Evolutionary conservation across 2,797 vertebrate species (phyloP).

Genomic region (Acrossocheilus fasciatus): DNA sequence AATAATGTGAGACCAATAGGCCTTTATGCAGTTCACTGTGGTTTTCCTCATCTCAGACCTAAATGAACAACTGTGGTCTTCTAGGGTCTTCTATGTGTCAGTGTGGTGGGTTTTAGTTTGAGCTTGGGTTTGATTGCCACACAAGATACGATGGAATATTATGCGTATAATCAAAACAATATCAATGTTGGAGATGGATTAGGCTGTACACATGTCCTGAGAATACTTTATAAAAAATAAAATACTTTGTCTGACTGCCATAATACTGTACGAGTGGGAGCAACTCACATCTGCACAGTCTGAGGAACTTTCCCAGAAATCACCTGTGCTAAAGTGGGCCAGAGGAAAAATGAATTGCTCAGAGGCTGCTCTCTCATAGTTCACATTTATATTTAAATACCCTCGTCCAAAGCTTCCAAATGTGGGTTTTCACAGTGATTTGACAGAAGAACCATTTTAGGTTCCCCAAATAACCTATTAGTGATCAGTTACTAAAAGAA

Average conservation of each 20-base stretch:
- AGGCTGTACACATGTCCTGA: background rate
- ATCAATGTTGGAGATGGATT: background rate
- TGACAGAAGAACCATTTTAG: background rate
- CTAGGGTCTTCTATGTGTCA: background rate
- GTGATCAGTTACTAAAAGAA: too few species aligned
- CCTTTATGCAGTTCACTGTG: background rate
- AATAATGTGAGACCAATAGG: background rate
- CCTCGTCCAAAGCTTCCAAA: background rate
- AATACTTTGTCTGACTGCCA: background rate
- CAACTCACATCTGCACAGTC: conserved; percentile 6
- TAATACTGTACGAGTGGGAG: background rate
- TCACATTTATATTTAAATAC: background rate
- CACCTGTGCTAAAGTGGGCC: background rate
- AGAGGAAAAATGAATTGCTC: conserved; percentile 4
- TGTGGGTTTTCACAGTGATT: background rate
- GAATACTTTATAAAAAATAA: background rate
- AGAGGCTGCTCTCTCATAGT: background rate
- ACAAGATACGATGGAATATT: background rate
- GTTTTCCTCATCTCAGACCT: background rate
- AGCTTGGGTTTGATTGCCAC: background rate
- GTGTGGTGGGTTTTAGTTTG: background rate
- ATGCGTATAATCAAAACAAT: background rate
- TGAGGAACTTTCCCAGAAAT: conserved; percentile 7
- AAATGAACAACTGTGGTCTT: conserved; percentile 3
- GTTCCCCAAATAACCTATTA: too few species aligned